Base-by-base conservation (phyloP, 2,888 invertebrate genomes). In the Agrypnus murinus region DNA sequence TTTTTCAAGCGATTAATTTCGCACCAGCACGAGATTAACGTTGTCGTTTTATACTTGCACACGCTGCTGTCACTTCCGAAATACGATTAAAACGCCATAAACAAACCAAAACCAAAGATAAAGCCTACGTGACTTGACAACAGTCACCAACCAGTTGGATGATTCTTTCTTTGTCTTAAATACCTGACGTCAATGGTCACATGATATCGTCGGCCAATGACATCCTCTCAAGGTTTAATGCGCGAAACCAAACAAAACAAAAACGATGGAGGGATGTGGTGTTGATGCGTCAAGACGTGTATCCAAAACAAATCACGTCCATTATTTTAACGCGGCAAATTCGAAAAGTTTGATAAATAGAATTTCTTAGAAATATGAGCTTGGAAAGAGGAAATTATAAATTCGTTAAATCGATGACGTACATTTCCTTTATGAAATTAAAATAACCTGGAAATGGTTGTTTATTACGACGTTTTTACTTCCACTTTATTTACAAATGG, bases 71-170 rank as follows among this genome's bases (percentile, higher is more conserved):
- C 25, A 62, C 62, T 59, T 64, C 40, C 31, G 31, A 64, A 69
- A 50, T 48, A 64, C 57, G 34, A 55, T 45, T 32, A 50, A 60
- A 57, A 55, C 43, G 58, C 59, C 46, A 71, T 67, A 57, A 57
- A 62, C 57, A 67, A 72, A 63, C 53, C 15, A 10, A 40, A 63
- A 48, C 45, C 48, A 25, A 38, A 36, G 36, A 36, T 58, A 65
- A 62, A 72, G 80, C 77, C 77, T 82, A 82, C 81, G 82, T 82
- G 82, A 82, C 81, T 78, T 77, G 75, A 75, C 73, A 70, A 76
- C 67, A 74, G 74, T 75, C 78, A 79, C 77, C 78, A 79, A 77
- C 77, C 78, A 77, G 77, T 77, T 69, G 76, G 71, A 75, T 63
- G 46, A 63, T 62, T 75, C 77, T 69, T 76, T 77, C 79, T 79